A percentile compares a stretch with the other conserved stretches of the same genome.
phyloP scores from a whole-genome alignment of 2,113 vertebrate genomes.

The Hemichromis elongatus region DNA sequence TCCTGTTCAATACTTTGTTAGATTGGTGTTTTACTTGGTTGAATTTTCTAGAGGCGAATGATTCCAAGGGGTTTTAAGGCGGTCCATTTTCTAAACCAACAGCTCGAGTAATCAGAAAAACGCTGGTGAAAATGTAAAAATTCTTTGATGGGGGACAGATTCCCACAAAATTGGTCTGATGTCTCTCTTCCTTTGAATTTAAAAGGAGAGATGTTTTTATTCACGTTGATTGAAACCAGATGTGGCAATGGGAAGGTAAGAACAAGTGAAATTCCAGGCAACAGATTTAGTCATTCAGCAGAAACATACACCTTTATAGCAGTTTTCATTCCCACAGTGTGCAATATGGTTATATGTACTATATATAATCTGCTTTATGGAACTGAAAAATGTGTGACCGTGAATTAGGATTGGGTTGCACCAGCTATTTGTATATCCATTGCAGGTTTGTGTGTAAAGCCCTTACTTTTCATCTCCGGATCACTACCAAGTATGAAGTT shows the following conservation, averaged over 20 bases:
- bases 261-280: constrained; percentile 48
- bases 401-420: not conserved
- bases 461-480: not conserved
- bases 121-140: constrained; percentile 32
- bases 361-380: not conserved
- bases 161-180: constrained; percentile 67
- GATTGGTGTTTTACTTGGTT: constrained; percentile 61
- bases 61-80: constrained; percentile 58
- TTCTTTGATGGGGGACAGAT: constrained; percentile 36
- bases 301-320: constrained; percentile 18
- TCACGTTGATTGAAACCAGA: constrained; percentile 84
- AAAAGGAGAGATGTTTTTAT: constrained; percentile 73
- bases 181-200: constrained; percentile 70
- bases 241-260: constrained; percentile 70
- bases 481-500: not conserved
- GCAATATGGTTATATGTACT: not conserved
- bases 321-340: not conserved
- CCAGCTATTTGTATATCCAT: not conserved
- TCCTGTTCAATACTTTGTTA: constrained; percentile 46
- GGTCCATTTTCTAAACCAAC: constrained; percentile 49
- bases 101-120: constrained; percentile 44
- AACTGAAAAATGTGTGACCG: not conserved
- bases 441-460: not conserved
- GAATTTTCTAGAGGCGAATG: constrained; percentile 18
- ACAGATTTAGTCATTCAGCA: constrained; percentile 40